phyloP scores from a whole-genome alignment of 2,113 vertebrate species.

The Melanocharis versteri region DNA sequence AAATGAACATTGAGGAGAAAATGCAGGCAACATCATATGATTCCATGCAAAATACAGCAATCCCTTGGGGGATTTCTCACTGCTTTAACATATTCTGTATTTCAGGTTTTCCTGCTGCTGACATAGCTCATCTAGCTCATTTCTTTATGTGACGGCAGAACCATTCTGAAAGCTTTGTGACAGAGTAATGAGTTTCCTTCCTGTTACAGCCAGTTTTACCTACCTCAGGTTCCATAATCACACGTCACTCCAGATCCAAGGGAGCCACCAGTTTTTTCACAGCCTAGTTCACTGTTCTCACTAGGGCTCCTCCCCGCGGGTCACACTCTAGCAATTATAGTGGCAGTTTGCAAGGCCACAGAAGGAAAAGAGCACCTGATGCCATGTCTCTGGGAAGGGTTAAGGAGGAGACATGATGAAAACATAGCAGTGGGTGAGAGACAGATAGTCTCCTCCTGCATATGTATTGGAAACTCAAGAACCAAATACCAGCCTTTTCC shows the following conservation, averaged over 20 bases:
- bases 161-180: neutral
- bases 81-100: neutral
- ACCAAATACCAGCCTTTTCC: neutral
- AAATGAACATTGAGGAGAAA: neutral
- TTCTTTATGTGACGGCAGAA: neutral
- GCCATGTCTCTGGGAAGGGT: neutral
- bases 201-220: neutral
- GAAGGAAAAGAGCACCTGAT: neutral
- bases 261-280: neutral
- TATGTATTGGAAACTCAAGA: neutral
- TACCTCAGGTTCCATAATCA: neutral
- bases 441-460: neutral
- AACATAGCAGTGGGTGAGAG: neutral
- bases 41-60: neutral
- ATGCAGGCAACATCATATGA: neutral
- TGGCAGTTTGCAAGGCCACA: neutral
- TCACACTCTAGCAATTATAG: neutral
- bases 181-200: neutral
- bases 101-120: neutral
- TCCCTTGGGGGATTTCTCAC: neutral
- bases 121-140: neutral
- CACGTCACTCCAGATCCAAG: neutral
- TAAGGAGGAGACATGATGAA: neutral
- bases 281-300: neutral
- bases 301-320: fast-evolving